phyloP scores from a whole-genome alignment of 1,140 invertebrate species.

The Brachionus manjavacas region DNA sequence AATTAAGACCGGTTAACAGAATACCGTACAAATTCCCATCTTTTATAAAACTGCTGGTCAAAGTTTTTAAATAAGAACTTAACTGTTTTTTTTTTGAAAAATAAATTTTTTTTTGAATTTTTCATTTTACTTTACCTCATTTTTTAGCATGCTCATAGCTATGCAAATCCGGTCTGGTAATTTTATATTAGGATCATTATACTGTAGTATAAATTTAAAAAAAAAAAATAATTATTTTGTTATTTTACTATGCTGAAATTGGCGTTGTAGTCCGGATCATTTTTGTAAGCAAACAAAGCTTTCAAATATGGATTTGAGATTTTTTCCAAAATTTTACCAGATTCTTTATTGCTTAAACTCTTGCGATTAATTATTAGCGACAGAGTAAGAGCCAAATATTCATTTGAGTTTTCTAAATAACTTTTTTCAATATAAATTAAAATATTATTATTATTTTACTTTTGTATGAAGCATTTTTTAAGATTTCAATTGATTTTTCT shows the following conservation, averaged over 20 bases:
- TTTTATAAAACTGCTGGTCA: neutral
- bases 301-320: slow-evolving; percentile 18
- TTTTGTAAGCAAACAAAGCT: slow-evolving; percentile 23
- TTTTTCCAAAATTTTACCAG: neutral
- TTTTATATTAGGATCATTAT: slow-evolving; percentile 13
- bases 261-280: neutral
- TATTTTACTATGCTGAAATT: slow-evolving; percentile 2
- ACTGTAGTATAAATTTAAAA: neutral
- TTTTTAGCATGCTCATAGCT: neutral
- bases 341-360: neutral
- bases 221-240: neutral
- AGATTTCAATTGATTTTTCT: slow-evolving; percentile 16
- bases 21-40: slow-evolving; percentile 26
- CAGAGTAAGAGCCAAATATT: slow-evolving; percentile 4
- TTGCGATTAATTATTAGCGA: neutral
- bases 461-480: neutral
- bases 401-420: neutral
- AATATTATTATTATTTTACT: neutral
- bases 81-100: neutral
- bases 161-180: neutral
- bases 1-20: slow-evolving; percentile 16
- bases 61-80: neutral
- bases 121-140: neutral
- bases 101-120: neutral
- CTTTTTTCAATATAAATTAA: neutral